These are phyloP conservation scores for Cerastoderma edule DNA, from an alignment of 2,888 invertebrate genomes.

Conservation along the genomic window DNA sequence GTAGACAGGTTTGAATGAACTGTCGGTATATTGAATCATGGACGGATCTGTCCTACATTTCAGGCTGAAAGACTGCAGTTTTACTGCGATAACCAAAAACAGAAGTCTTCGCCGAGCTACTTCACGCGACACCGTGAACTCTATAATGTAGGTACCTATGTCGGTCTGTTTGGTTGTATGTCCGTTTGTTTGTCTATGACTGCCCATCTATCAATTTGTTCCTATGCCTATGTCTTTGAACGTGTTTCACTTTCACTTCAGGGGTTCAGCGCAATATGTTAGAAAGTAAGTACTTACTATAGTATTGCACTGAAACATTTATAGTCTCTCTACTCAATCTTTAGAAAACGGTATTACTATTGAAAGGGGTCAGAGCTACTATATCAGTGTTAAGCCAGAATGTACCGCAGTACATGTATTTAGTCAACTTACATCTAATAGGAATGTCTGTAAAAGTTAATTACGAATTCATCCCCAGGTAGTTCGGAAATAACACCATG, in stretches of 20 bases:
- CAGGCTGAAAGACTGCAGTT: constrained; percentile 17
- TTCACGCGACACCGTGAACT: neutral
- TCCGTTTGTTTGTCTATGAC: neutral
- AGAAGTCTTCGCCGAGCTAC: neutral
- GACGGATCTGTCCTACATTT: too few species aligned
- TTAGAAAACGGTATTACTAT: neutral
- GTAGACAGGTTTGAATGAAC: too few species aligned
- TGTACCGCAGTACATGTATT: neutral
- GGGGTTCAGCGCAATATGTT: too few species aligned
- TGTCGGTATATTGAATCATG: too few species aligned
- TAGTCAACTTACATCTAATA: neutral
- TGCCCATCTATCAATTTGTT: neutral
- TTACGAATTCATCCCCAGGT: neutral
- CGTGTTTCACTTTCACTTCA: neutral
- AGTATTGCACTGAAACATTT: neutral
- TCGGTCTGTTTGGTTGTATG: neutral
- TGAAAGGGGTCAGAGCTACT: neutral
- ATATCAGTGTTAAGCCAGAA: neutral
- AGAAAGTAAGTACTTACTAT: too few species aligned
- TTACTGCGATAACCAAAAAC: neutral
- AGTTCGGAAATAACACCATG: too few species aligned
- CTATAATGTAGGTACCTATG: neutral
- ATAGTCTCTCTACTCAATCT: neutral
- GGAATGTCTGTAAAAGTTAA: neutral
- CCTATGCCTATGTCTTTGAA: neutral